phyloP scores from a whole-genome alignment of 2,888 invertebrate species.

The Agonum fuliginosum region DNA sequence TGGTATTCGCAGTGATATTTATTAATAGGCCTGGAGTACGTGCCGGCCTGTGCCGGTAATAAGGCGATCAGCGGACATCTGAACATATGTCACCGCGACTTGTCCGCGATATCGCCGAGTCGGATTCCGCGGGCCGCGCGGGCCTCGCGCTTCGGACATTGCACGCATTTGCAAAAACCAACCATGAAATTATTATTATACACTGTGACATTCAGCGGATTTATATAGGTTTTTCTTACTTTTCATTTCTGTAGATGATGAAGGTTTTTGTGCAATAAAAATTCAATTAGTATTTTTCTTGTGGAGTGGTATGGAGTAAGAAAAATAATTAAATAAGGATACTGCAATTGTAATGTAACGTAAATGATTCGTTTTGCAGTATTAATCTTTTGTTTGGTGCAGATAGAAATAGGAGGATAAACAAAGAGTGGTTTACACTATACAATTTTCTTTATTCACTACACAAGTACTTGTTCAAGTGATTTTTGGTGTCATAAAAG shows the following conservation, averaged over 20 bases:
- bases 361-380: no score
- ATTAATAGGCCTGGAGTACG: slow-evolving; percentile 50
- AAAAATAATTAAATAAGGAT: no score
- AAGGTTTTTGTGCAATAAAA: background rate
- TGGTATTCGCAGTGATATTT: slow-evolving; percentile 47
- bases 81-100: slow-evolving; percentile 60
- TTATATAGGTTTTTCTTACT: background rate
- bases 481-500: no score
- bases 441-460: no score
- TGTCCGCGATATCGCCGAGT: background rate
- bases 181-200: slow-evolving; percentile 38
- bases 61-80: slow-evolving; percentile 8
- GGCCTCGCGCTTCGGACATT: slow-evolving; percentile 15
- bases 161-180: slow-evolving; percentile 39
- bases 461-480: no score
- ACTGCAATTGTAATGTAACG: no score
- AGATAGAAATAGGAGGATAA: no score
- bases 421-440: no score
- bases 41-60: slow-evolving; percentile 40
- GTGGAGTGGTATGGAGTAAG: no score
- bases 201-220: slow-evolving; percentile 8
- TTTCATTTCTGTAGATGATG: slow-evolving; percentile 5
- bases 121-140: slow-evolving; percentile 29
- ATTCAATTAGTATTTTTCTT: background rate
- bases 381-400: no score